A percentile compares a stretch with the other conserved stretches of the same genome.
Conservation (phyloP, 2,113 vertebrate genomes). For the Calypte anna region DNA sequence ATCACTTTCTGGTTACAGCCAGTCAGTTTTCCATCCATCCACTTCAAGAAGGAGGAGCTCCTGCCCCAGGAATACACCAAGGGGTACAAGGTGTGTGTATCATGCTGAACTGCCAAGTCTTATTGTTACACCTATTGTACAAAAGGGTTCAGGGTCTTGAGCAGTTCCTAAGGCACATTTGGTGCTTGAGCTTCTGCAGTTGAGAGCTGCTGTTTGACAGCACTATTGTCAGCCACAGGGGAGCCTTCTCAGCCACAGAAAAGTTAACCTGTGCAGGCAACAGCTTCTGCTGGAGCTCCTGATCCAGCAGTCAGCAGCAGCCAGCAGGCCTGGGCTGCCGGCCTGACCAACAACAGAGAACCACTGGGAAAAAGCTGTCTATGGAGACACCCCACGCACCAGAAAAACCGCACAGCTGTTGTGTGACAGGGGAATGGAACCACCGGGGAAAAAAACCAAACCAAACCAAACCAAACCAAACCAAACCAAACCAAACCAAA, state of each 20-base stretch:
- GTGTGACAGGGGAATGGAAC: accelerated
- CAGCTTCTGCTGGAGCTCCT: background rate
- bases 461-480: too few species aligned
- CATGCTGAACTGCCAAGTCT: background rate
- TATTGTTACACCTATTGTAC: accelerated
- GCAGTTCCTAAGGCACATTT: accelerated
- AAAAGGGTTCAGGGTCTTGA: background rate
- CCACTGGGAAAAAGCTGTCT: too few species aligned
- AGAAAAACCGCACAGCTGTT: background rate
- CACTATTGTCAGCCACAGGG: too few species aligned
- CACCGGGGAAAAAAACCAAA: too few species aligned
- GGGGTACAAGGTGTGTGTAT: background rate
- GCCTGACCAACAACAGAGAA: too few species aligned
- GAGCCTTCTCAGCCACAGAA: background rate
- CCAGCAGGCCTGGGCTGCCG: accelerated
- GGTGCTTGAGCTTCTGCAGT: background rate
- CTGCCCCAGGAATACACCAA: too few species aligned
- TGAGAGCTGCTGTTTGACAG: background rate
- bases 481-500: too few species aligned
- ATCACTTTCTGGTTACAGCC: too few species aligned
- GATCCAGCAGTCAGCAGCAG: background rate
- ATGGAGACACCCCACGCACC: accelerated
- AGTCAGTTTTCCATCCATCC: too few species aligned
- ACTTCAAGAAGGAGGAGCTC: too few species aligned
- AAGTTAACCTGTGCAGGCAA: background rate